Evolutionary conservation across 2,888 invertebrate species (phyloP).

Genomic region (Cheilosia scutellata): DNA sequence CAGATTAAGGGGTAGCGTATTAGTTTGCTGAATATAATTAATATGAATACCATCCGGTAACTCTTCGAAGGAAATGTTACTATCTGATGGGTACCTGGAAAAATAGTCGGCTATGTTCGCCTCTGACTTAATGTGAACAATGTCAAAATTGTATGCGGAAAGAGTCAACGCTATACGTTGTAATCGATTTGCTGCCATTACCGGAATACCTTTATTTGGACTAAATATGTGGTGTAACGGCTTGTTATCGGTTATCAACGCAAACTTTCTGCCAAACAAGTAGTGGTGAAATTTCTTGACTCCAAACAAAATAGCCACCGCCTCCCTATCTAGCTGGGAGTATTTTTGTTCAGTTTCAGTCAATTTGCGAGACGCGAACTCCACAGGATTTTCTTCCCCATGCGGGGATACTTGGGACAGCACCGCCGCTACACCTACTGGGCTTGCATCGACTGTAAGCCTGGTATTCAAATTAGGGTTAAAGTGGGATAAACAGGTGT

Average conservation of each 20-base stretch:
- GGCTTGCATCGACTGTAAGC: conserved; percentile 76
- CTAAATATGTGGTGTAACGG: conserved; percentile 79
- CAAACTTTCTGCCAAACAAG: conserved; percentile 81
- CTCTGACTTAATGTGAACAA: conserved; percentile 69
- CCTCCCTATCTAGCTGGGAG: conserved; percentile 79
- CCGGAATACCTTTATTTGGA: conserved; percentile 78
- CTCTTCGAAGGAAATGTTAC: neutral
- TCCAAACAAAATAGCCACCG: conserved; percentile 80
- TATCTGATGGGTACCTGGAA: conserved; percentile 65
- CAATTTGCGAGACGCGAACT: conserved; percentile 80
- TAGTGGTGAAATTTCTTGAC: conserved; percentile 81
- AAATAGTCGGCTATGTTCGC: conserved; percentile 76
- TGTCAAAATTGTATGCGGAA: conserved; percentile 75
- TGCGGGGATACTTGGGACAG: conserved; percentile 79
- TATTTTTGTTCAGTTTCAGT: too few species aligned
- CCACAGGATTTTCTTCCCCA: conserved; percentile 80
- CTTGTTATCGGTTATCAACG: conserved; percentile 81
- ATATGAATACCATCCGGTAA: conserved; percentile 34
- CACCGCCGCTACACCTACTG: conserved; percentile 78
- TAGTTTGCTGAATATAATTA: conserved; percentile 36
- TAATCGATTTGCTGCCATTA: conserved; percentile 78
- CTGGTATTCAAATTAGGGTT: conserved; percentile 56
- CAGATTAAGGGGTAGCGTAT: conserved; percentile 19
- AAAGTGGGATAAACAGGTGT: conserved; percentile 72
- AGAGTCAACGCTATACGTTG: conserved; percentile 75